Evolutionary conservation across 1,140 invertebrate species (phyloP).

Genomic region (Onthophagus taurus): DNA sequence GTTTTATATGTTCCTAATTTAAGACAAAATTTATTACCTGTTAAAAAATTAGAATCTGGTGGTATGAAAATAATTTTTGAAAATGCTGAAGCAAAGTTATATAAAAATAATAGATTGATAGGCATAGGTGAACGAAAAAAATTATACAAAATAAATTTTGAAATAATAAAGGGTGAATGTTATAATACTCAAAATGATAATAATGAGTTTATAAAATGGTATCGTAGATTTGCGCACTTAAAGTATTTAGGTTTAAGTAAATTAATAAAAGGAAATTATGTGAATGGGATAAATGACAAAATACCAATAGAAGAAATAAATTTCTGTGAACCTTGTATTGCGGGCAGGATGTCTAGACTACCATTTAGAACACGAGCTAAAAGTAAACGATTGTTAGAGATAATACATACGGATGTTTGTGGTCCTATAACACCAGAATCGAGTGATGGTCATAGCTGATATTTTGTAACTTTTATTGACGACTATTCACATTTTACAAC

Average conservation of each 20-base stretch:
- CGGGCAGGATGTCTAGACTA: conserved; percentile 11
- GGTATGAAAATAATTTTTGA: conserved; percentile 9
- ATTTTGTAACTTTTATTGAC: too few relatives aligned
- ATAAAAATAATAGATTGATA: conserved; percentile 3
- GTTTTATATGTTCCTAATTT: conserved; percentile 9
- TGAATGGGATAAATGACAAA: conserved; percentile 12
- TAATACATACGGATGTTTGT: conserved; percentile 10
- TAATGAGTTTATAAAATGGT: conserved; percentile 12
- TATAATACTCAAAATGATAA: conserved; percentile 1
- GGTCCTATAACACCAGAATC: too few relatives aligned
- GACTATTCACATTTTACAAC: too few relatives aligned
- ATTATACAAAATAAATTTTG: conserved; percentile 7
- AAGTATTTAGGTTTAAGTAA: conserved; percentile 7
- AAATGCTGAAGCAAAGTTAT: background rate
- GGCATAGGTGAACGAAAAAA: conserved; percentile 6
- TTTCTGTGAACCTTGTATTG: conserved; percentile 16
- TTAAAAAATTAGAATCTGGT: conserved; percentile 10
- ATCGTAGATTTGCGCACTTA: conserved; percentile 8
- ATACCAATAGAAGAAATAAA: conserved; percentile 10
- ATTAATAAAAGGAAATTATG: conserved; percentile 9
- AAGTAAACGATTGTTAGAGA: conserved; percentile 11
- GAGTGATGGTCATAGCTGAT: too few relatives aligned
- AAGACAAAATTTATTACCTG: conserved; percentile 10
- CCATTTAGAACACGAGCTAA: conserved; percentile 9
- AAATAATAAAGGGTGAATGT: conserved; percentile 2